A percentile compares a stretch with the other conserved stretches of the same genome.
These are phyloP conservation scores for Copidosoma floridanum DNA, from an alignment of 1,140 invertebrate species.

Conservation along the genomic window DNA sequence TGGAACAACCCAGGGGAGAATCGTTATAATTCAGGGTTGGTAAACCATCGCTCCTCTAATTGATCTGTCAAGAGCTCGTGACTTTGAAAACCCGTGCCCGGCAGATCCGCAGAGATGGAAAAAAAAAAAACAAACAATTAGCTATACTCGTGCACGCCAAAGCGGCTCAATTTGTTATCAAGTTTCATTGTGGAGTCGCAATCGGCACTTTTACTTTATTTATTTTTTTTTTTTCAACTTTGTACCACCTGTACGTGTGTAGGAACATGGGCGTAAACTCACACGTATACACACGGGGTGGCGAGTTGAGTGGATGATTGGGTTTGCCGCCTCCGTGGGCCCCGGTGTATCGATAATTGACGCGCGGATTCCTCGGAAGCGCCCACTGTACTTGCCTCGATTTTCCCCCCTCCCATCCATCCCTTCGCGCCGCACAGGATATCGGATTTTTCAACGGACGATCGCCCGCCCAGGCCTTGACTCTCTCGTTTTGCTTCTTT, in stretches of 20 bases:
- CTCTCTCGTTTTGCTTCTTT: too few relatives aligned
- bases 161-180: not conserved
- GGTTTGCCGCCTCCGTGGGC: conserved; percentile 26
- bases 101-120: too few relatives aligned
- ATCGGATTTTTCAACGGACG: conserved; percentile 12
- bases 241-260: conserved; percentile 6
- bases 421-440: conserved; percentile 1
- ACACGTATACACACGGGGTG: too few relatives aligned
- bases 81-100: too few relatives aligned
- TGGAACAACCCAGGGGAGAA: too few relatives aligned
- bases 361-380: conserved; percentile 12
- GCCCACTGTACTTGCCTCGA: too few relatives aligned
- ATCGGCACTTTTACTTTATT: conserved; percentile 1
- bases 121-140: too few relatives aligned
- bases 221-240: not conserved
- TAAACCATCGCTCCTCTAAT: too few relatives aligned
- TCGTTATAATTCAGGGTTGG: too few relatives aligned
- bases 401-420: not conserved
- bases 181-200: conserved; percentile 1
- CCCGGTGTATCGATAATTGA: conserved; percentile 34
- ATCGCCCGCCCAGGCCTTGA: not conserved
- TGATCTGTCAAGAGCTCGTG: too few relatives aligned
- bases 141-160: not conserved
- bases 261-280: too few relatives aligned
- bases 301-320: conserved; percentile 38